Conservation (phyloP, 2,888 invertebrate genomes). For the Pristionchus entomophagus region DNA sequence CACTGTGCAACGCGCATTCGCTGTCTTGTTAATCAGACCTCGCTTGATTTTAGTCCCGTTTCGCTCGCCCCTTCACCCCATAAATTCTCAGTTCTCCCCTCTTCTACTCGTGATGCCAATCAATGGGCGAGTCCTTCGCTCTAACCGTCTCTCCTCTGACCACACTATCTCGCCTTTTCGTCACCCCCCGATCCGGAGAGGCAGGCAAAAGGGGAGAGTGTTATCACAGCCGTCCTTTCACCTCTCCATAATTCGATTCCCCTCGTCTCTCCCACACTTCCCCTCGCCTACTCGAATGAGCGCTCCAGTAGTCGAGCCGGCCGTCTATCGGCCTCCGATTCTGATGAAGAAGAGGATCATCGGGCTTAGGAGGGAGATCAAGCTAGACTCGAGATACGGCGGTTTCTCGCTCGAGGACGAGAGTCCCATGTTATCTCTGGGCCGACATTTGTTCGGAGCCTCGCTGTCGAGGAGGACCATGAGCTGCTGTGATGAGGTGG, state of each 20-base stretch:
- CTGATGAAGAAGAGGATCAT: too few relatives aligned
- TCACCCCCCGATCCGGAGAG: not conserved
- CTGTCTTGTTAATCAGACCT: not conserved
- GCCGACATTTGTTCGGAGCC: slow-evolving; percentile 12
- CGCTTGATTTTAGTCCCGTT: not conserved
- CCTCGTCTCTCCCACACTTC: not conserved
- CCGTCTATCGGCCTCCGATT: not conserved
- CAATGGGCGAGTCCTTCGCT: slow-evolving; percentile 7
- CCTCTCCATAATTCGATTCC: not conserved
- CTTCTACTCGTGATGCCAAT: slow-evolving; percentile 32
- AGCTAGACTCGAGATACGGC: not conserved
- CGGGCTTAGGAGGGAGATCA: not conserved
- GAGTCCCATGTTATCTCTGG: slow-evolving; percentile 23
- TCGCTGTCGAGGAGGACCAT: not conserved
- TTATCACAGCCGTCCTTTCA: slow-evolving; percentile 11
- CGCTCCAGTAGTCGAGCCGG: not conserved
- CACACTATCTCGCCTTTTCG: not conserved
- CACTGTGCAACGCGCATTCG: too few relatives aligned
- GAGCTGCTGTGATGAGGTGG: slow-evolving; percentile 34
- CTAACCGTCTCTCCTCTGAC: not conserved
- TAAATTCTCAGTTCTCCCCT: slow-evolving; percentile 3
- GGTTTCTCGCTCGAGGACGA: slow-evolving; percentile 41
- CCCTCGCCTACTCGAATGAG: not conserved
- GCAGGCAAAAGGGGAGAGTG: not conserved
- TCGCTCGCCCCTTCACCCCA: not conserved